Percentiles rank a stretch among this genome's conserved stretches.
Conservation (phyloP, 2,113 vertebrate species). For the Hippoglossus stenolepis region DNA sequence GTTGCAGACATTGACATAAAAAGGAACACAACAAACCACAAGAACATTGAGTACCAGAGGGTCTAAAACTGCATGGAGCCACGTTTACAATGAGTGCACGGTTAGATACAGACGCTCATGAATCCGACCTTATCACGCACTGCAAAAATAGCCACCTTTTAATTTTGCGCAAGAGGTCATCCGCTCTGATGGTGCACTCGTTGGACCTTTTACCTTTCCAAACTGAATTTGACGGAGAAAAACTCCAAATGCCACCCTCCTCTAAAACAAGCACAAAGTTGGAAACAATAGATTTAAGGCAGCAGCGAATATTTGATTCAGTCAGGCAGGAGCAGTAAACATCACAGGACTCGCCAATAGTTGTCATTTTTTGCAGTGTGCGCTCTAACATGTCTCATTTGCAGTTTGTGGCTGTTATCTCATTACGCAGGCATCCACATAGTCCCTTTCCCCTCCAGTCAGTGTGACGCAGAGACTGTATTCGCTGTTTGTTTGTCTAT, state of each 20-base stretch:
- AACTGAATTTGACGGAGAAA: background rate
- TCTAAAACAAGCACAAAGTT: background rate
- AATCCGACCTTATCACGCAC: background rate
- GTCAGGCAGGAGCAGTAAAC: background rate
- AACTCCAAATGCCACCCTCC: too few species aligned
- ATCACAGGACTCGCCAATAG: background rate
- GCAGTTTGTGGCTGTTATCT: conserved; percentile 22
- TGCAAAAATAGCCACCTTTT: background rate
- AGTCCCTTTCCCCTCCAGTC: background rate
- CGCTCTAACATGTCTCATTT: conserved; percentile 21
- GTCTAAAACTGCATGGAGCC: background rate
- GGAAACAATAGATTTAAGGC: background rate
- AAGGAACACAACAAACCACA: background rate
- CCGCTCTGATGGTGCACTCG: background rate
- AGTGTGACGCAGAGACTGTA: background rate
- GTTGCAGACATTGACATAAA: background rate
- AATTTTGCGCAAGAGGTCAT: background rate
- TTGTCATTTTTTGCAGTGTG: conserved; percentile 30
- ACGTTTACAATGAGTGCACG: background rate
- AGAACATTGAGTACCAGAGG: background rate
- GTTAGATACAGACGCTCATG: background rate
- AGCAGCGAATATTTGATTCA: background rate
- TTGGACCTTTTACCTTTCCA: background rate
- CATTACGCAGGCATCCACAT: conserved; percentile 31
- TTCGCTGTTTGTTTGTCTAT: conserved; percentile 5